These are phyloP conservation scores for Cydia strobilella DNA, from an alignment of 1,140 invertebrate genomes.

Conservation along the genomic window DNA sequence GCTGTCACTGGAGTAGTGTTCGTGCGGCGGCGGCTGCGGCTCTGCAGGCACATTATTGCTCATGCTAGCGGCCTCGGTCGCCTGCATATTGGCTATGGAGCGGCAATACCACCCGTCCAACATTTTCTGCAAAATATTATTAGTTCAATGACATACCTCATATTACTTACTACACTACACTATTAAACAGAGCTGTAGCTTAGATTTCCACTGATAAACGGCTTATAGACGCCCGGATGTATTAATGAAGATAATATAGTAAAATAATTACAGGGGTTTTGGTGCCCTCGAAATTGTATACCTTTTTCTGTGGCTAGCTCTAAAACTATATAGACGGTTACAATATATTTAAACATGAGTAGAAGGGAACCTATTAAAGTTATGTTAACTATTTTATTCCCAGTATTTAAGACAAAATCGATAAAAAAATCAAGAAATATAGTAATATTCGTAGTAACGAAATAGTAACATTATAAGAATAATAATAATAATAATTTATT, in stretches of 20 bases:
- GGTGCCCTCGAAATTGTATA: too few relatives aligned
- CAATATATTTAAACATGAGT: background rate
- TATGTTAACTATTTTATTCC: background rate
- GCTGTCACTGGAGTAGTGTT: conserved; percentile 73
- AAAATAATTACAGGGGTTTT: too few relatives aligned
- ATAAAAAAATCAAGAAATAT: too few relatives aligned
- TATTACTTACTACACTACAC: too few relatives aligned
- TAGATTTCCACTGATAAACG: too few relatives aligned
- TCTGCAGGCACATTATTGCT: conserved; percentile 58
- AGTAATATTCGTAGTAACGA: too few relatives aligned
- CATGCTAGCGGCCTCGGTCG: conserved; percentile 80
- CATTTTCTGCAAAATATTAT: conserved; percentile 80
- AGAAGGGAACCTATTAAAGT: background rate
- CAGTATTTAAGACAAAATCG: too few relatives aligned
- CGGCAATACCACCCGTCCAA: conserved; percentile 90
- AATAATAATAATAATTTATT: too few relatives aligned
- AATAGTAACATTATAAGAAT: too few relatives aligned
- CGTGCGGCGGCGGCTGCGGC: conserved; percentile 58
- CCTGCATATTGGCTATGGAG: conserved; percentile 87
- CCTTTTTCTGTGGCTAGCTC: too few relatives aligned
- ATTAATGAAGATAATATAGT: too few relatives aligned
- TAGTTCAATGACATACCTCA: background rate
- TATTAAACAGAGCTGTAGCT: background rate
- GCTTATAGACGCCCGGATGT: too few relatives aligned
- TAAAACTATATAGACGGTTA: background rate